Evolutionary conservation across 2,113 vertebrate genomes (phyloP).

Genomic region (Nothoprocta perdicaria): DNA sequence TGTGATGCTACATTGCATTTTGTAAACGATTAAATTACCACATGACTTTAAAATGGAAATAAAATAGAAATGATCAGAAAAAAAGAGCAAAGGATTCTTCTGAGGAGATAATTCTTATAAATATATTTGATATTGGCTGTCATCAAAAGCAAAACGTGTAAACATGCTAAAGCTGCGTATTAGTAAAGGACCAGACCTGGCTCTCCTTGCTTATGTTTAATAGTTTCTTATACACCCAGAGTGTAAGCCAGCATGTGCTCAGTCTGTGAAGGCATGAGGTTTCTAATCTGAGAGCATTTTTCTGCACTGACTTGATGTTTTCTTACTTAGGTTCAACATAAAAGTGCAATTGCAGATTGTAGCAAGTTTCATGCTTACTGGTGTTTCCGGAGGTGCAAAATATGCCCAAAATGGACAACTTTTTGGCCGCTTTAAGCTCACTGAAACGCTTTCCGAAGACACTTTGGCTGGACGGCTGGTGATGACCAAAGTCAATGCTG

Average conservation of each 20-base stretch:
- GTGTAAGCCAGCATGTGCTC: background rate
- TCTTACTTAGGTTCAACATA: constrained; percentile 93
- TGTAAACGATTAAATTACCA: background rate
- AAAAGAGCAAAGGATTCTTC: background rate
- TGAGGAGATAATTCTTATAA: background rate
- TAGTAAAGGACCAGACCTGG: background rate
- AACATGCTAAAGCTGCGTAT: background rate
- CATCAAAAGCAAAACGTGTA: background rate
- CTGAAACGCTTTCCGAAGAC: constrained; percentile 97
- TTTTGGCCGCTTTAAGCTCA: constrained; percentile 97
- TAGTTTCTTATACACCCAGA: background rate
- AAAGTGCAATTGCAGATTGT: constrained; percentile 98
- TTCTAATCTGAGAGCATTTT: background rate
- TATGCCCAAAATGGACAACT: constrained; percentile 97
- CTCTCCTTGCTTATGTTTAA: background rate
- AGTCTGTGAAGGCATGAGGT: background rate
- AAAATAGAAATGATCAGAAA: background rate
- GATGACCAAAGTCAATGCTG: constrained; percentile 99
- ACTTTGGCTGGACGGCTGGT: constrained; percentile 96
- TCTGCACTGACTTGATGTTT: constrained; percentile 42
- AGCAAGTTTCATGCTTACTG: constrained; percentile 98
- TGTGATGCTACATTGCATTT: background rate
- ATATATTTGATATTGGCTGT: background rate
- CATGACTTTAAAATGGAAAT: background rate
- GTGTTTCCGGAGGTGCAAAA: constrained; percentile 96